phyloP scores from a whole-genome alignment of 2,113 vertebrate species.

The Ptilonorhynchus violaceus region DNA sequence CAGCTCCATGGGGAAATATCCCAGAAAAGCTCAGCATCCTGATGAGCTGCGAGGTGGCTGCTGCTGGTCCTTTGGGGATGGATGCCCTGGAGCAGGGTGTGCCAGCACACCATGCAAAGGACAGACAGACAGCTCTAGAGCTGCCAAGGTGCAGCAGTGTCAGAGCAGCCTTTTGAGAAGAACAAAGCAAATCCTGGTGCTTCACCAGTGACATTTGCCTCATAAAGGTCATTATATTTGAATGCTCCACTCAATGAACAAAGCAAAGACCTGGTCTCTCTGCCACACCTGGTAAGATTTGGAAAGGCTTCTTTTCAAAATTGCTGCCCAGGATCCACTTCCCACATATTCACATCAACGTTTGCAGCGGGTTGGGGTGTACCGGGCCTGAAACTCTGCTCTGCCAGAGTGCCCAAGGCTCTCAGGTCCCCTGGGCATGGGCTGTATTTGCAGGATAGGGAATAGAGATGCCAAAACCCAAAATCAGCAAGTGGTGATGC shows the following conservation, averaged over 20 bases:
- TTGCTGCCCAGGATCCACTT: neutral
- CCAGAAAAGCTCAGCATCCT: neutral
- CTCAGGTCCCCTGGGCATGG: neutral
- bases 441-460: neutral
- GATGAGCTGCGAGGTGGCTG: neutral
- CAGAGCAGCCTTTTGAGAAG: neutral
- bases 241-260: neutral
- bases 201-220: neutral
- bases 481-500: neutral
- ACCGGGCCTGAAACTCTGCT: fast-evolving
- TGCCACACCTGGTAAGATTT: neutral
- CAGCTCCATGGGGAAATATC: neutral
- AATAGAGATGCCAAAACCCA: neutral
- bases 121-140: neutral
- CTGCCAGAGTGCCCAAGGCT: neutral
- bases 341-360: neutral
- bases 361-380: fast-evolving
- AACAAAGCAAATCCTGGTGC: neutral
- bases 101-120: fast-evolving
- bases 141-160: neutral
- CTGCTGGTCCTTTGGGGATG: neutral
- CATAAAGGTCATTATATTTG: neutral
- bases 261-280: neutral
- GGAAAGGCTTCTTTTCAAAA: neutral
- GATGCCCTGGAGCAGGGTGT: fast-evolving